A percentile compares a stretch with the other conserved stretches of the same genome.
Evolutionary conservation across 92 coral and sea anemone genomes (phyloP).

Genomic region (Siderastrea siderea): DNA sequence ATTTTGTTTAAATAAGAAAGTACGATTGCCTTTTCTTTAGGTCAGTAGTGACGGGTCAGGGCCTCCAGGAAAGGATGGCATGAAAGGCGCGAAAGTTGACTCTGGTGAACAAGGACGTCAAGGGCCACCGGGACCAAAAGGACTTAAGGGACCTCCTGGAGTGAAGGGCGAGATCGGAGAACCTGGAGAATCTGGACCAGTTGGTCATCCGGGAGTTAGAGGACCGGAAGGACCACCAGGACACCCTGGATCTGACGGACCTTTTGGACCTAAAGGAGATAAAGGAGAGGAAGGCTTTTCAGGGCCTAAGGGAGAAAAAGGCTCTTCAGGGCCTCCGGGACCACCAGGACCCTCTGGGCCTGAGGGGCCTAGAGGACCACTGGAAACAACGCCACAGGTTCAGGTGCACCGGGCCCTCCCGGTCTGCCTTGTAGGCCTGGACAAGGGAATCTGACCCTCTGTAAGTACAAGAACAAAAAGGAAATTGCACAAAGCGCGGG

Average conservation of each 20-base stretch:
- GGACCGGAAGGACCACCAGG: conserved; percentile 11
- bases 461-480: conserved; percentile 45
- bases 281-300: too few relatives aligned
- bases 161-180: too few relatives aligned
- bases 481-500: conserved; percentile 69
- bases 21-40: too few relatives aligned
- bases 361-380: conserved; percentile 44
- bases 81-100: background rate
- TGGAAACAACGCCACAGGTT: conserved; percentile 17
- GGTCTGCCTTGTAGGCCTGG: conserved; percentile 74
- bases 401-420: conserved; percentile 57
- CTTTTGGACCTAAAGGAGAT: conserved; percentile 38
- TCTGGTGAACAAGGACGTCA: conserved; percentile 23
- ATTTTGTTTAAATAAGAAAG: too few relatives aligned
- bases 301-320: conserved; percentile 34
- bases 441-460: conserved; percentile 68
- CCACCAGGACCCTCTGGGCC: conserved; percentile 44
- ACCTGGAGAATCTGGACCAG: too few relatives aligned
- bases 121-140: conserved; percentile 26
- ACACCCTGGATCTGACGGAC: conserved; percentile 26
- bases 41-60: too few relatives aligned
- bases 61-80: too few relatives aligned
- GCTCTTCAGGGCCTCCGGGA: conserved; percentile 29
- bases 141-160: too few relatives aligned
- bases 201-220: too few relatives aligned